Conservation (phyloP, 1,140 invertebrate genomes). For the Coptotermes formosanus region DNA sequence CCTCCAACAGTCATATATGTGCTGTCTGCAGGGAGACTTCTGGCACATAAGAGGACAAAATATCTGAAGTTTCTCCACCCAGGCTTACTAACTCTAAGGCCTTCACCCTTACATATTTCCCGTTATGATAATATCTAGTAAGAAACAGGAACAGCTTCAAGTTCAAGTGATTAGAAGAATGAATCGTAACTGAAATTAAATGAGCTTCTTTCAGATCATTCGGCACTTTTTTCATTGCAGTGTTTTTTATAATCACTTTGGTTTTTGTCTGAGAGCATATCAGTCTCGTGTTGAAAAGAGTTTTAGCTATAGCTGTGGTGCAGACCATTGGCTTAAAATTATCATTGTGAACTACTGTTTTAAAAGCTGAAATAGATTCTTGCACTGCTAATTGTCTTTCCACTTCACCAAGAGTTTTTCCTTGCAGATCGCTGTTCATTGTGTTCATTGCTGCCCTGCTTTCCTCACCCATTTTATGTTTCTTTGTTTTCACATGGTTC, state of each 20-base stretch:
- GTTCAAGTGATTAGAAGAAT: too few species aligned
- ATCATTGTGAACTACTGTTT: slow-evolving; percentile 38
- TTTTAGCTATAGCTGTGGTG: slow-evolving; percentile 35
- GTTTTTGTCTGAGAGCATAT: slow-evolving; percentile 36
- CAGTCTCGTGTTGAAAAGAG: slow-evolving; percentile 37
- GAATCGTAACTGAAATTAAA: too few species aligned
- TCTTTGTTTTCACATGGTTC: slow-evolving; percentile 5
- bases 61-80: slow-evolving; percentile 37
- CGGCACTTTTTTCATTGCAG: slow-evolving; percentile 35
- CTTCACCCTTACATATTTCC: too few species aligned
- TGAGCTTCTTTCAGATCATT: slow-evolving; percentile 19
- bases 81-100: slow-evolving; percentile 18
- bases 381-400: not conserved
- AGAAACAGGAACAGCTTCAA: too few species aligned
- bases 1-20: slow-evolving; percentile 42
- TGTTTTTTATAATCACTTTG: slow-evolving; percentile 37
- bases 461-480: not conserved
- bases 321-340: slow-evolving; percentile 40
- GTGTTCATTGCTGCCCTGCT: not conserved
- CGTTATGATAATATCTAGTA: too few species aligned
- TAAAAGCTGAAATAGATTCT: slow-evolving; percentile 32
- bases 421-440: not conserved
- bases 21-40: slow-evolving; percentile 40
- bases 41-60: slow-evolving; percentile 30
- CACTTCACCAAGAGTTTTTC: not conserved